Percentiles rank a stretch among this genome's conserved stretches.
Conservation (phyloP, 1,140 invertebrate species). For the Leptopilina clavipes region DNA sequence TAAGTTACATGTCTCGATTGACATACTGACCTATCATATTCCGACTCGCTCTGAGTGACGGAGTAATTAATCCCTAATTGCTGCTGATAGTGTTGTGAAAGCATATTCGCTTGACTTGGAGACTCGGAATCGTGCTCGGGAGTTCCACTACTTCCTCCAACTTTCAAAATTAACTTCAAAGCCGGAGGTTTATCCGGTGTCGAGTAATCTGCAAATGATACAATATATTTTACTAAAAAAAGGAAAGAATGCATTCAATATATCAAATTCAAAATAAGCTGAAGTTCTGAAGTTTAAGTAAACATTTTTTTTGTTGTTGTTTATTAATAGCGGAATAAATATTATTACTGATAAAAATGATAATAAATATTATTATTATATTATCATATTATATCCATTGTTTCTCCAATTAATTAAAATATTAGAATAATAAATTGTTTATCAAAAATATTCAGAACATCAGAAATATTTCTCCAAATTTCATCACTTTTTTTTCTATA, state of each 20-base stretch:
- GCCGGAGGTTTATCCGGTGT: constrained; percentile 77
- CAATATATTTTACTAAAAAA: constrained; percentile 35
- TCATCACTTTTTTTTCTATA: too few relatives aligned
- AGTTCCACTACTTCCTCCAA: constrained; percentile 82
- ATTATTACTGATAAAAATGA: too few relatives aligned
- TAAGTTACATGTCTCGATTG: background rate
- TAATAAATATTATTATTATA: too few relatives aligned
- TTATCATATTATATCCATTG: too few relatives aligned
- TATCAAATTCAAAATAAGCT: background rate
- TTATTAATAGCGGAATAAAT: too few relatives aligned
- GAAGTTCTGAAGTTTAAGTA: too few relatives aligned
- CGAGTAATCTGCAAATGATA: constrained; percentile 65
- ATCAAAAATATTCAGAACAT: too few relatives aligned
- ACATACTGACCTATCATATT: constrained; percentile 61
- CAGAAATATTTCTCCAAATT: too few relatives aligned
- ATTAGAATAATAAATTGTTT: too few relatives aligned
- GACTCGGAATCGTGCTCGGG: constrained; percentile 81
- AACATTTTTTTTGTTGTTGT: too few relatives aligned
- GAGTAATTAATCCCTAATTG: constrained; percentile 69
- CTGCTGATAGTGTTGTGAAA: constrained; percentile 71
- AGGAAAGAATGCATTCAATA: background rate
- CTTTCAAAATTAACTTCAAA: constrained; percentile 87
- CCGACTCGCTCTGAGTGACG: constrained; percentile 66
- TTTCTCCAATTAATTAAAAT: too few relatives aligned
- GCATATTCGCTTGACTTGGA: constrained; percentile 64